Evolutionary conservation across 2,797 vertebrate genomes (phyloP).

Genomic region (Channa striata): DNA sequence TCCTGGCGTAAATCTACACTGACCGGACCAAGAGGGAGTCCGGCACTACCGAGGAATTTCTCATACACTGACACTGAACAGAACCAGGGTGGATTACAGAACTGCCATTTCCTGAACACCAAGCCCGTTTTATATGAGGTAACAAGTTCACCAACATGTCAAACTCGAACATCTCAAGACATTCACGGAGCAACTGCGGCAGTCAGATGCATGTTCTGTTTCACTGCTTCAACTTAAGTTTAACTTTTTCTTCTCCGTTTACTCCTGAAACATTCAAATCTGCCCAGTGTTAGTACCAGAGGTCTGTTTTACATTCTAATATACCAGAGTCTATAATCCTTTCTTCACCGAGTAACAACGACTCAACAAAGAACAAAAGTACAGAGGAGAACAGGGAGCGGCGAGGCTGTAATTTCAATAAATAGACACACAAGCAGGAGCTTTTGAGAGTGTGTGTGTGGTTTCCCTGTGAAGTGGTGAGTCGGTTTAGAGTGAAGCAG

Average conservation of each 20-base stretch:
- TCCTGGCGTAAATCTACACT: not conserved
- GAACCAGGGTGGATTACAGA: constrained; percentile 9
- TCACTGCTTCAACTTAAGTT: not conserved
- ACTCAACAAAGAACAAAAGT: constrained; percentile 5
- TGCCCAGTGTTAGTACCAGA: not conserved
- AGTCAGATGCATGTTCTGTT: not conserved
- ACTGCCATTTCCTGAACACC: no score
- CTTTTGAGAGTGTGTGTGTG: constrained; percentile 29
- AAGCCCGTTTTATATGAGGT: constrained; percentile 14
- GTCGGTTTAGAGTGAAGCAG: constrained; percentile 20
- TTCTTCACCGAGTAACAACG: constrained; percentile 20
- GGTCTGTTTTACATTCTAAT: constrained; percentile 20
- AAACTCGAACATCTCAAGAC: constrained; percentile 12
- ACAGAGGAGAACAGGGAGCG: not conserved
- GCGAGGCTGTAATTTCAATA: not conserved
- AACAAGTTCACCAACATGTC: constrained; percentile 39
- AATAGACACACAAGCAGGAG: not conserved
- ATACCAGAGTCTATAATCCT: constrained; percentile 3
- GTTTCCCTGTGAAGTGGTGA: constrained; percentile 41
- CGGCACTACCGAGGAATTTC: not conserved
- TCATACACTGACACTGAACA: constrained; percentile 18
- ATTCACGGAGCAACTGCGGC: not conserved
- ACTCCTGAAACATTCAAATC: constrained; percentile 13
- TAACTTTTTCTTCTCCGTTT: not conserved
- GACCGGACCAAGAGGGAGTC: not conserved